These are phyloP conservation scores for Phaonia tiefii DNA, from an alignment of 2,888 invertebrate species.

Conservation along the genomic window DNA sequence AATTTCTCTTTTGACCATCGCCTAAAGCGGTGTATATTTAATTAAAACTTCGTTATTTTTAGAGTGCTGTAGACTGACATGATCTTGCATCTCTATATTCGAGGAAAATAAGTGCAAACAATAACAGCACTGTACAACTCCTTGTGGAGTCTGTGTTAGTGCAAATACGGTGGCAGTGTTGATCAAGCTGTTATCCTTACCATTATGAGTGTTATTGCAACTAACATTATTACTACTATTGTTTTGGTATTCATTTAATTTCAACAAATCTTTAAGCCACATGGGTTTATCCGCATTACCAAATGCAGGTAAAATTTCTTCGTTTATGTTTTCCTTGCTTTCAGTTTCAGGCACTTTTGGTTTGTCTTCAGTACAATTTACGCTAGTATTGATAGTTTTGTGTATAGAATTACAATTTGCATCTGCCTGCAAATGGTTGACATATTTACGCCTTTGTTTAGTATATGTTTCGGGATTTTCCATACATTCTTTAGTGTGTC, in stretches of 20 bases:
- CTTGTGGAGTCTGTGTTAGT: neutral
- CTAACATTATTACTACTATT: conserved; percentile 18
- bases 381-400: neutral
- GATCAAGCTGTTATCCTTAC: neutral
- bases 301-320: neutral
- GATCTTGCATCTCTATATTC: conserved; percentile 50
- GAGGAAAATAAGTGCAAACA: conserved; percentile 67
- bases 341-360: conserved; percentile 48
- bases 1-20: no score
- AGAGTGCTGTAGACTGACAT: conserved; percentile 50
- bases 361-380: neutral
- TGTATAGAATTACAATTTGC: conserved; percentile 2
- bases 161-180: no score
- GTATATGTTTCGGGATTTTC: neutral
- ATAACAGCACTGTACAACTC: conserved; percentile 64
- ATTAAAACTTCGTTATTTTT: neutral
- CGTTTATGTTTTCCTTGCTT: neutral
- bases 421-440: neutral
- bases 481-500: conserved; percentile 42
- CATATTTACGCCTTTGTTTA: conserved; percentile 59
- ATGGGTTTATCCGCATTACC: neutral
- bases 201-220: conserved; percentile 29
- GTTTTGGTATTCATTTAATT: conserved; percentile 37
- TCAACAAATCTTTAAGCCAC: conserved; percentile 56
- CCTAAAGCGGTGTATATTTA: neutral